These are phyloP conservation scores for Uropsilus gracilis DNA, from an alignment of 2,113 vertebrate species.

Conservation along the genomic window DNA sequence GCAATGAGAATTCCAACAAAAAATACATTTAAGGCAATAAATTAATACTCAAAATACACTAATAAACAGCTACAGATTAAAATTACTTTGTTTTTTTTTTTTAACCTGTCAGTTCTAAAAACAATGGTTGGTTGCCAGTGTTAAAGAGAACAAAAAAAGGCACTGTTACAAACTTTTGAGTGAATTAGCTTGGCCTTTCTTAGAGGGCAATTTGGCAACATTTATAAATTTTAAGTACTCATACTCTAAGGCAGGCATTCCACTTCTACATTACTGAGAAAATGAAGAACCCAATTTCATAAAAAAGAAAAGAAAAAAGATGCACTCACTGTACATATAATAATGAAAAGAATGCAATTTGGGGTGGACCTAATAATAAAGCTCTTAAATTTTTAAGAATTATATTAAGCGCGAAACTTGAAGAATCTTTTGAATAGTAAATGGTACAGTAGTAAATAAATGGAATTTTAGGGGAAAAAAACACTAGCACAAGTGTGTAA, in stretches of 20 bases:
- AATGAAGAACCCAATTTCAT: neutral
- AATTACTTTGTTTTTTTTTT: neutral
- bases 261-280: constrained; percentile 9
- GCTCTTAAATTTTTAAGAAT: neutral
- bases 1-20: neutral
- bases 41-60: neutral
- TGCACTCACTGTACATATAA: neutral
- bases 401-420: constrained; percentile 19
- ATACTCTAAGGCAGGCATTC: neutral
- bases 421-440: neutral
- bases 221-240: neutral
- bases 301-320: no score
- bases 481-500: neutral
- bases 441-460: constrained; percentile 6
- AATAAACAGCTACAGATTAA: neutral
- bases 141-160: neutral
- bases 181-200: neutral
- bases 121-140: neutral
- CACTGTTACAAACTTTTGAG: neutral
- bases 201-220: constrained; percentile 1
- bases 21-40: neutral
- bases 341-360: constrained; percentile 32
- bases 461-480: neutral
- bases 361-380: neutral
- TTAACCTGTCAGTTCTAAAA: neutral